A percentile compares a stretch with the other conserved stretches of the same genome.
Evolutionary conservation across 2,888 invertebrate species (phyloP).

Genomic region (Disparrhopalites patrizii): DNA sequence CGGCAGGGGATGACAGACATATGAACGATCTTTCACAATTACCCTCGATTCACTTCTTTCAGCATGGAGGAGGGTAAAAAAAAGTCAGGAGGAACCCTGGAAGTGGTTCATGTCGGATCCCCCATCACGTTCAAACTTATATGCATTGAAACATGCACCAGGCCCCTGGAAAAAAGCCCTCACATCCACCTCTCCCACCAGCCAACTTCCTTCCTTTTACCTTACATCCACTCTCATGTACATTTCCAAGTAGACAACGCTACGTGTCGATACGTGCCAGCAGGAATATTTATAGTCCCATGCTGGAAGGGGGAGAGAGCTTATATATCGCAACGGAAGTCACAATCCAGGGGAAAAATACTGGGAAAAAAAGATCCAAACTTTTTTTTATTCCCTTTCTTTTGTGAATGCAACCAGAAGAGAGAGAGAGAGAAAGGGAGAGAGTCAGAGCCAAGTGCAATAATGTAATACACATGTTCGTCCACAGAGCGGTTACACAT

Average conservation of each 20-base stretch:
- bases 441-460: neutral
- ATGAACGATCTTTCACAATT: conserved; percentile 14
- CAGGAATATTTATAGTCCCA: neutral
- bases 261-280: neutral
- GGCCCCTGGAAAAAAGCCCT: conserved; percentile 12
- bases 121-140: no score
- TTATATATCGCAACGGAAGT: conserved; percentile 11
- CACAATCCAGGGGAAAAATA: neutral
- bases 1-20: conserved; percentile 1
- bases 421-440: conserved; percentile 16
- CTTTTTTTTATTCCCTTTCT: conserved; percentile 15
- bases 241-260: no score
- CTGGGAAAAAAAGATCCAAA: neutral
- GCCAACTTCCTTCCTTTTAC: no score
- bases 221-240: no score
- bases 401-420: conserved; percentile 18
- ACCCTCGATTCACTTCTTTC: conserved; percentile 24
- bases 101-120: neutral
- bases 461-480: conserved; percentile 21
- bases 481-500: conserved; percentile 2
- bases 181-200: no score
- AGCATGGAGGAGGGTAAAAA: conserved; percentile 7
- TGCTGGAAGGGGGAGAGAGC: neutral
- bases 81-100: neutral
- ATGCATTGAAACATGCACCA: no score